Conservation (phyloP, 2,113 vertebrate genomes). For the Speoplatyrhinus poulsoni region DNA sequence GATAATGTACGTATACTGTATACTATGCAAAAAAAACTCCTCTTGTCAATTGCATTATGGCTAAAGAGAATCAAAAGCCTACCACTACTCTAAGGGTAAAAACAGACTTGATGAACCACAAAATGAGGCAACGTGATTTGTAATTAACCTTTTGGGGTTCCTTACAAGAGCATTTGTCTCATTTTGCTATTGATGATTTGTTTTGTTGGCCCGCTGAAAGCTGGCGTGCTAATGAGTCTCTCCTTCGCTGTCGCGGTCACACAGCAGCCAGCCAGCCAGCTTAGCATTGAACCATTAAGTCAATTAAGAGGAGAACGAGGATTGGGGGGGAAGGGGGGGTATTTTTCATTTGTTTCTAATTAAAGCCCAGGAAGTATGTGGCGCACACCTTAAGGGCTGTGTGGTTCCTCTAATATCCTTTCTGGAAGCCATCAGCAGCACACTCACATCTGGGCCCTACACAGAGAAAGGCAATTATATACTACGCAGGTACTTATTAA, state of each 20-base stretch:
- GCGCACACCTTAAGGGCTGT: constrained; percentile 38
- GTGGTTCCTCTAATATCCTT: constrained; percentile 2
- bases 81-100: constrained; percentile 11
- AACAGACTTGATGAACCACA: constrained; percentile 14
- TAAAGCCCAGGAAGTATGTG: constrained; percentile 63
- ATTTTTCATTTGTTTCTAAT: constrained; percentile 69
- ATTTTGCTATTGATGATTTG: constrained; percentile 40
- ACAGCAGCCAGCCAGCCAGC: constrained; percentile 31
- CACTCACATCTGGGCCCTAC: constrained; percentile 36
- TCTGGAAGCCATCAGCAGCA: constrained; percentile 56
- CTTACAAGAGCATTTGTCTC: constrained; percentile 38
- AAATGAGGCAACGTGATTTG: constrained; percentile 19
- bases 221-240: constrained; percentile 54
- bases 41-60: neutral
- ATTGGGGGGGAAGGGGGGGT: constrained; percentile 1
- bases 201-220: constrained; percentile 39
- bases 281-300: constrained; percentile 57
- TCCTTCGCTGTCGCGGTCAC: neutral
- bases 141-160: constrained; percentile 38
- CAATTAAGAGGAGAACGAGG: constrained; percentile 46
- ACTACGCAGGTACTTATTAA: constrained; percentile 16
- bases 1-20: too few relatives aligned
- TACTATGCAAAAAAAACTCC: neutral
- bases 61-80: constrained; percentile 12
- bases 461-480: constrained; percentile 23